Base-by-base conservation (phyloP, 1,140 invertebrate species). In the Polyergus mexicanus region DNA sequence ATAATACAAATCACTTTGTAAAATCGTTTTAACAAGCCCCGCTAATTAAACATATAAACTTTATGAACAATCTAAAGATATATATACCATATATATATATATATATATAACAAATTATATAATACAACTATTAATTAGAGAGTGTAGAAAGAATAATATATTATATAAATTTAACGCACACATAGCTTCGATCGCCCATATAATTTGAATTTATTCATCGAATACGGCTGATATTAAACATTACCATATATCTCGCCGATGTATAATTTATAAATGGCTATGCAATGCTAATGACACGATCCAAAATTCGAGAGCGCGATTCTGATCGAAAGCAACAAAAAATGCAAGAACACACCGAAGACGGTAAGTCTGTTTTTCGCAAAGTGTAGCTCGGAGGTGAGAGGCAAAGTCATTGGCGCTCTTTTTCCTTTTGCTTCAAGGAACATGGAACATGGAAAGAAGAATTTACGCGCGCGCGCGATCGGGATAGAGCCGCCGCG, bases 401-500 rank as follows among this genome's bases (percentile, higher is more conserved):
- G 68, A 74, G 72, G 71, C 68, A 38, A 74, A 83, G 68, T 83
- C 78, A 83, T 83, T 16, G 54, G 28, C 19, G 38, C 38, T 83
- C 13, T n/a, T 83, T n/a, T n/a, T 83, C 8, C 28, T 83, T 83
- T 83, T 83, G 28, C 54, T 47, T 19, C 35, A 25, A 16, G 28
- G 65, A 83, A 83, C 68, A 74, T 56, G 78, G 65, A 38, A 72
- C 78, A 72, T 60, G 66, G 54, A 83, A 60, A 83, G 68, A 19
- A 72, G 66, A 44, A 25, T 81, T 54, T 81, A 32, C 25, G 66
- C 58, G 56, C 47, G 60, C 25, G 72, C 28, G 22, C 65, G 54
- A 47, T 65, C 69, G 60, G 69, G n/a, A 86, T 86, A 83, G 90
- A 90, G 84, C 81, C 86, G 83, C 87, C 86, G 80, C 88, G 88